These are phyloP conservation scores for Drosophila melanosoma DNA, from an alignment of 2,888 invertebrate genomes.

Conservation along the genomic window DNA sequence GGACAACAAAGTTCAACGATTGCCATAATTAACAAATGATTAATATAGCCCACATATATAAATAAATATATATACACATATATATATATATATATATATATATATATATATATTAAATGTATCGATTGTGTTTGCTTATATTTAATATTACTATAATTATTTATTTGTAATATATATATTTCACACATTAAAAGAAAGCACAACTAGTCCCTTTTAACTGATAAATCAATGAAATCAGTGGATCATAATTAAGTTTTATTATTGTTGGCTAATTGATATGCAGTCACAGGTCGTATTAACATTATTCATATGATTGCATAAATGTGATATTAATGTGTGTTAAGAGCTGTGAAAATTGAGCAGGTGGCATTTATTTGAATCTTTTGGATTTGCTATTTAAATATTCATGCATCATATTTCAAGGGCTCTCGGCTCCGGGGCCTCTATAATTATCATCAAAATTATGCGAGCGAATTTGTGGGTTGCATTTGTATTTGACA, in stretches of 20 bases:
- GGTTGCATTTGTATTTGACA: not conserved
- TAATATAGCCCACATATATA: not conserved
- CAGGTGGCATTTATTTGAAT: not conserved
- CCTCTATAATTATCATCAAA: slow-evolving; percentile 1
- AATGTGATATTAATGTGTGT: not conserved
- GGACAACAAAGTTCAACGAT: not conserved
- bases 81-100: too few species aligned
- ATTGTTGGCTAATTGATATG: not conserved
- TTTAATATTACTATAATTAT: not conserved
- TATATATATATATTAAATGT: not conserved
- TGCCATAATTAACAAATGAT: not conserved
- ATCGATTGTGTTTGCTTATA: too few species aligned
- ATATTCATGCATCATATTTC: not conserved
- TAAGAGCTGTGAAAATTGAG: slow-evolving; percentile 9
- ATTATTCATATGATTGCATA: not conserved
- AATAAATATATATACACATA: not conserved
- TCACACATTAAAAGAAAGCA: not conserved
- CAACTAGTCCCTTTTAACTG: too few species aligned
- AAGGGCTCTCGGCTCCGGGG: not conserved
- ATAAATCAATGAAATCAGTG: not conserved
- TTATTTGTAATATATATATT: too few species aligned
- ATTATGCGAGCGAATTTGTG: not conserved
- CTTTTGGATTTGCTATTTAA: slow-evolving; percentile 7
- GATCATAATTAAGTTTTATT: not conserved
- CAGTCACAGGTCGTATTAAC: not conserved